Base-by-base conservation (phyloP, 2,113 vertebrate genomes). In the Thamnaconus septentrionalis region DNA sequence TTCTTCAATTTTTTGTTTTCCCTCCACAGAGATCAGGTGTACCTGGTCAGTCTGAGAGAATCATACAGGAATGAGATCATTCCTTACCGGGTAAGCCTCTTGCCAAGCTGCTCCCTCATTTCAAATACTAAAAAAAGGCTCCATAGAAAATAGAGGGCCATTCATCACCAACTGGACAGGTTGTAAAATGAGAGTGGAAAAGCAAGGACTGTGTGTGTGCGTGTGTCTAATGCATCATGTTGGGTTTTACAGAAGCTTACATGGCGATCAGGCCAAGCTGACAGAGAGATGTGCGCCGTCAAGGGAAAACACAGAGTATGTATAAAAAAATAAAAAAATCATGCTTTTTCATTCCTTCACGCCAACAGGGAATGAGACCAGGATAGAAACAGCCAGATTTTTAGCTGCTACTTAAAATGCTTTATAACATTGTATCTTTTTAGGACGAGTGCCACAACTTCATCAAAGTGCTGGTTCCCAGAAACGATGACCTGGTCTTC, bases 381-480 rank as follows among this genome's bases (percentile, higher is more conserved):
- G 18, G 2, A 31, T 31, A 31, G 18, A 31, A 31, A 31, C 18
- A 31, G 18, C 18, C 18, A 31, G 18, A 31, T 31, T 31, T 31
- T 31, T 31, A 31, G 53, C 44, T 7, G 31, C 4, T 56, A 47
- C 44, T 73, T 11, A 66, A 56, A 57, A 62, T 7, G 8, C 62
- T 6, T 40, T 11, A 7, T 6, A 5, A 3, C 42, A 39, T 52
- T 56, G 4, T 59, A n/a, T 57, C 41, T 47, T 78, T 76, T 87
- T 82, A 99, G 97, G 97, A 99, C 39, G 97, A 99, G 91, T 98
- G 97, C 90, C 97, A 99, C 91, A 99, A 99, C 87, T 99, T 98
- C 80, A 98, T 99, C 88, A 99, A 99, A 92, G 97, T 99, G 55
- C 94, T 99, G 86, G 95, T 99, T 78, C 97, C 96, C 71, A 94